phyloP scores from a whole-genome alignment of 2,888 invertebrate genomes.

The Microchrysa polita region DNA sequence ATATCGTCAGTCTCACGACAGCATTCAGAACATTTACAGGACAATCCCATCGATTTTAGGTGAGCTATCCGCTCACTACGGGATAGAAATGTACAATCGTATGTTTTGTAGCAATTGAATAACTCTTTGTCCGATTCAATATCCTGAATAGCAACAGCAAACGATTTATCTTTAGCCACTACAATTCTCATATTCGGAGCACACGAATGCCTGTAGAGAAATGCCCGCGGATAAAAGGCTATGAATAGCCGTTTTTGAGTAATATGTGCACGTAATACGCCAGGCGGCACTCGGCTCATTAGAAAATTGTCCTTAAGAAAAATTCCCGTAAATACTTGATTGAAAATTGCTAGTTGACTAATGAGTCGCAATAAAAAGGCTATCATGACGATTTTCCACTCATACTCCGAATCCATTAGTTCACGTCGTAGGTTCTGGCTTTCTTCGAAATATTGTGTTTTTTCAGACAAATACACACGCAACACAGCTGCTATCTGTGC shows the following conservation, averaged over 20 bases:
- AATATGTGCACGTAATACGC: not conserved
- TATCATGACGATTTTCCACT: conserved; percentile 68
- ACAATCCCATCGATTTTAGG: too few species aligned
- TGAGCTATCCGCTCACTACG: too few species aligned
- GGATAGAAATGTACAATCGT: conserved; percentile 76
- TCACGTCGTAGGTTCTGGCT: conserved; percentile 61
- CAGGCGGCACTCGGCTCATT: not conserved
- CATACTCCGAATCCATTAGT: conserved; percentile 57
- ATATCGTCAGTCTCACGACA: conserved; percentile 50
- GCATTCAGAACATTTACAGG: conserved; percentile 74
- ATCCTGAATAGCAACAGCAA: conserved; percentile 75
- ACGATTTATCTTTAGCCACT: conserved; percentile 75
- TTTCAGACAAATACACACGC: conserved; percentile 71
- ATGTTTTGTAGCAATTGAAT: conserved; percentile 84
- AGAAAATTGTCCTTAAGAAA: too few species aligned
- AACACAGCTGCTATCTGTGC: conserved; percentile 75
- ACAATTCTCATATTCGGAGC: conserved; percentile 82
- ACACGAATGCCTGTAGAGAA: conserved; percentile 95
- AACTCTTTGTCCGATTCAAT: conserved; percentile 76
- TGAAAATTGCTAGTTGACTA: conserved; percentile 52
- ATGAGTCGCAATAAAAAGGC: not conserved
- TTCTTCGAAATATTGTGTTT: conserved; percentile 72
- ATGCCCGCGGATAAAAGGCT: conserved; percentile 81
- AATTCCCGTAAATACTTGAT: too few species aligned
- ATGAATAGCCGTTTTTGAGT: too few species aligned